Percentiles rank a stretch among this genome's conserved stretches.
phyloP scores from a whole-genome alignment of 2,113 vertebrate genomes.

The Suricata suricatta region DNA sequence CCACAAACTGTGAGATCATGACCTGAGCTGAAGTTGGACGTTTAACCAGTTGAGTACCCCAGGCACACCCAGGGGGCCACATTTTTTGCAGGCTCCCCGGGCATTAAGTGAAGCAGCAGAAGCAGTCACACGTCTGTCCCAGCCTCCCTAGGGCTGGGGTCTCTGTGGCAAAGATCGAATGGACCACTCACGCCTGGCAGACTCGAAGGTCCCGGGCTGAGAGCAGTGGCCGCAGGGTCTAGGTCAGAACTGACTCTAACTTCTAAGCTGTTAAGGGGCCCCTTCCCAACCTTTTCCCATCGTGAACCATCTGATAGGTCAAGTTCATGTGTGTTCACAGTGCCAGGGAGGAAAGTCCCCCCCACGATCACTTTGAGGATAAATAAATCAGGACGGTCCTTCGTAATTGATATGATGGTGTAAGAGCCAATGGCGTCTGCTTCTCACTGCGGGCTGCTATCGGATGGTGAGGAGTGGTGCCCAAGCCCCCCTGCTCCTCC shows the following conservation, averaged over 20 bases:
- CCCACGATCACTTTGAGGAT: rapidly evolving
- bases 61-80: no score
- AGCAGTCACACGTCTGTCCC: neutral
- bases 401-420: rapidly evolving
- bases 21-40: no score
- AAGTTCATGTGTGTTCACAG: neutral
- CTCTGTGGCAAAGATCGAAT: neutral
- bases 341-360: neutral
- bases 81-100: neutral
- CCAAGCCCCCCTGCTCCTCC: neutral
- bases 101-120: neutral
- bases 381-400: no score
- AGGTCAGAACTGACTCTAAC: neutral
- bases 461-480: rapidly evolving
- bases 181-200: rapidly evolving
- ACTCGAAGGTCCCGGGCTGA: rapidly evolving
- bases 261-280: neutral
- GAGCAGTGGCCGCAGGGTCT: neutral
- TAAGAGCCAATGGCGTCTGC: rapidly evolving
- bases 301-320: neutral
- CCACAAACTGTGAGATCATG: no score
- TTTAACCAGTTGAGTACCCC: no score
- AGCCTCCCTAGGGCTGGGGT: neutral
- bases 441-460: neutral
- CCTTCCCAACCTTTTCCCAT: neutral